Conservation (phyloP, 2,113 vertebrate genomes). For the Albula goreensis region DNA sequence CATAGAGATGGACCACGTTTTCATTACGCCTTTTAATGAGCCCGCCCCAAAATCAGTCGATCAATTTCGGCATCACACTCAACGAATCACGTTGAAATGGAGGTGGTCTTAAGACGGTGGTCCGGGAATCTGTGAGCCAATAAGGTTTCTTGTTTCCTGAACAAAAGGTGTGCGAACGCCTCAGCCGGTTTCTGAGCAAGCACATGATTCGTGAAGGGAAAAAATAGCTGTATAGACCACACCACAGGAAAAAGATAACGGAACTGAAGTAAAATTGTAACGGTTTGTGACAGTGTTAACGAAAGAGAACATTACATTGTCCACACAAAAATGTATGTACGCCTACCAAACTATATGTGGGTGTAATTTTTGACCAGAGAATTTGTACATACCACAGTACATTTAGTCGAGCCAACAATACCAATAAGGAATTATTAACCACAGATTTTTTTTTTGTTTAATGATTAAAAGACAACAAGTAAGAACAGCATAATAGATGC, state of each 20-base stretch:
- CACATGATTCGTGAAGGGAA: constrained; percentile 56
- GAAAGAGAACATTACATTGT: background rate
- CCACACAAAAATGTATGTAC: background rate
- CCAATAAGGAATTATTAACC: no score
- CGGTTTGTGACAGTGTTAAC: constrained; percentile 24
- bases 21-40: constrained; percentile 56
- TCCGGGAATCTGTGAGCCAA: constrained; percentile 67
- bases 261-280: constrained; percentile 25
- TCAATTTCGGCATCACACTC: constrained; percentile 69
- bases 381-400: no score
- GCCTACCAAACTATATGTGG: background rate
- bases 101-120: constrained; percentile 65
- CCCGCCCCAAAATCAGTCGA: constrained; percentile 79
- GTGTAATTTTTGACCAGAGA: background rate
- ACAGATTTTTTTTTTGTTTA: background rate
- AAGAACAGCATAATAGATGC: background rate
- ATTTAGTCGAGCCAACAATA: no score
- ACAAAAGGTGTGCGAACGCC: constrained; percentile 57
- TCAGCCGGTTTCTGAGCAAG: constrained; percentile 43
- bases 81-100: constrained; percentile 56
- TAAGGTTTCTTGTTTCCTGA: constrained; percentile 32
- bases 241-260: constrained; percentile 41
- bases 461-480: background rate
- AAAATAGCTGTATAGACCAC: constrained; percentile 53
- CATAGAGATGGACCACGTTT: constrained; percentile 2